Base-by-base conservation (phyloP, 2,113 vertebrate genomes). In the Platichthys flesus region DNA sequence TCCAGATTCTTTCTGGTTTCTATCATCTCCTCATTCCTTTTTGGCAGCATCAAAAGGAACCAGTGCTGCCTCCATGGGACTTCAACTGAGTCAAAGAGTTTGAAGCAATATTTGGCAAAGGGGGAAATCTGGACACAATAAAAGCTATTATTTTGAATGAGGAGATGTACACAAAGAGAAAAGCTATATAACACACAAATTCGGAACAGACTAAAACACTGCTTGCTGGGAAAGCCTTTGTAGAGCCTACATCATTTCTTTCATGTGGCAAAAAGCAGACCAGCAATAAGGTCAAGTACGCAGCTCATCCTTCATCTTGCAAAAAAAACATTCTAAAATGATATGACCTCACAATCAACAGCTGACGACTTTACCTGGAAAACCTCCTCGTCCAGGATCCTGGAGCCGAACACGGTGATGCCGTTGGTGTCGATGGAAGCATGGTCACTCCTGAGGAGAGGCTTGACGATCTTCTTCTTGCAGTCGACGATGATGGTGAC, bases 401-500 rank as follows among this genome's bases (percentile, higher is more conserved):
- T 96, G 78, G 96, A 96, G 86, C 98, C 98, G 76, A 99, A 99
- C 56, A 98, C 95, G 0, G 95, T 95, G 72, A 98, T 96, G 80
- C 98, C 98, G 8, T 95, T 93, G 86, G 96, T 96, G 91, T 95
- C 93, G 75, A 99, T 93, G 67, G 94, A 69, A 8, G 95, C 82
- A n/a, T 79, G 94, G 81, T 97, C 95, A 79, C 96, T 97, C 92
- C 98, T 95, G 42, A 86, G 94, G 28, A 99, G 96, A 52, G 95
- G 89, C 85, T 97, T 97, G 81, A 94, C 96, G 68, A 95, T 90
- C 91, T 96, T 99, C 91, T 96, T 98, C 86, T 96, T 98, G 91
- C 98, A 99, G 85, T 99, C 98, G 56, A 98, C 95, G 74, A 97
- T 96, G 94, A 99, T 96, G n/a, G 97, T 98, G 89, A 97, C 96